Evolutionary conservation across 2,888 invertebrate species (phyloP).

Genomic region (Cheiracanthium punctorium): DNA sequence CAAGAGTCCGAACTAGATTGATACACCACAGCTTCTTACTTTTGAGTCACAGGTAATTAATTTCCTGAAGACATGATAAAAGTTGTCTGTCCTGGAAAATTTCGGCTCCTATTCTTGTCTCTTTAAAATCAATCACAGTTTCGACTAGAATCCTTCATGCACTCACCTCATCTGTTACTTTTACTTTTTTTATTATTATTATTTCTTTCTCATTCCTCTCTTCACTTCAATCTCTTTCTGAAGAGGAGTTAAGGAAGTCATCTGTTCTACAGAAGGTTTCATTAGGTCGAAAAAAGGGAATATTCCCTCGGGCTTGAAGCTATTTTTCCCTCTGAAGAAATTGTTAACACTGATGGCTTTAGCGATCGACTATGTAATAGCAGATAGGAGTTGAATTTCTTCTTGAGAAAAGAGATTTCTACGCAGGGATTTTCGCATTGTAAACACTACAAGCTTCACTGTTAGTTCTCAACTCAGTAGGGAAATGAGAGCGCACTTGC

Average conservation of each 20-base stretch:
- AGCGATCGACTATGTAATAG: constrained; percentile 67
- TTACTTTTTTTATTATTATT: constrained; percentile 6
- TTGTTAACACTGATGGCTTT: constrained; percentile 69
- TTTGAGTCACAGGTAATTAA: constrained; percentile 50
- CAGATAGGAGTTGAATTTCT: constrained; percentile 61
- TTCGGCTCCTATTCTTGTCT: constrained; percentile 57
- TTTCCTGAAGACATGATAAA: constrained; percentile 58
- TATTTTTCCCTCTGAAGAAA: constrained; percentile 47
- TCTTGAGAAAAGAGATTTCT: constrained; percentile 12
- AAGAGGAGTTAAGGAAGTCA: constrained; percentile 65
- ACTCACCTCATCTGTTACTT: constrained; percentile 53
- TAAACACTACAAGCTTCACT: constrained; percentile 27
- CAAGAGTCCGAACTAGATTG: background rate
- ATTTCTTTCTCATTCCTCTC: background rate
- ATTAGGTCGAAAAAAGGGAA: constrained; percentile 61
- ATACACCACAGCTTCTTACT: background rate
- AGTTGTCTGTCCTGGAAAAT: constrained; percentile 51
- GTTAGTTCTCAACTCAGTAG: constrained; percentile 14
- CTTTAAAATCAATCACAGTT: constrained; percentile 69
- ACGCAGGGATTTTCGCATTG: constrained; percentile 40
- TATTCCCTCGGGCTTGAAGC: constrained; percentile 40
- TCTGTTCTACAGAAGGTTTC: constrained; percentile 67
- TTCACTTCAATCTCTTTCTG: constrained; percentile 25
- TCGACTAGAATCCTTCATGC: constrained; percentile 63
- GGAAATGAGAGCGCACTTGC: constrained; percentile 30